Percentiles rank a stretch among this genome's conserved stretches.
phyloP scores from a whole-genome alignment of 1,140 invertebrate species.

The Eciton burchellii region DNA sequence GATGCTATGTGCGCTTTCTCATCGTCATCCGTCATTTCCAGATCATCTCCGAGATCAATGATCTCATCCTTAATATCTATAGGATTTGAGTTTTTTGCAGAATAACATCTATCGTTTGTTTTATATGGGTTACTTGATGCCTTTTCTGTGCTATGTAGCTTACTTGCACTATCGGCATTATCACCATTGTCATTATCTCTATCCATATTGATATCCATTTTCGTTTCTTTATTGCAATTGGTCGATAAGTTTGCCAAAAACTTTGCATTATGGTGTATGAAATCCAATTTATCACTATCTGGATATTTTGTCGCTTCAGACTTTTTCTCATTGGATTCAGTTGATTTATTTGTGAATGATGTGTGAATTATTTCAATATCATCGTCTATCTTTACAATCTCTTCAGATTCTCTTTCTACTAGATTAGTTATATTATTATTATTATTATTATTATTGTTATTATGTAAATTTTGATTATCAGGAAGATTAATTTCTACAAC shows the following conservation, averaged over 20 bases:
- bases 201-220: background rate
- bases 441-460: background rate
- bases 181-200: background rate
- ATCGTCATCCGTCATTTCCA: constrained; percentile 57
- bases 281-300: background rate
- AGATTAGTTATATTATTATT: background rate
- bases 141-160: background rate
- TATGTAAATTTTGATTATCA: background rate
- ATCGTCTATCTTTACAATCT: constrained; percentile 40
- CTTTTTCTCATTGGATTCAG: too few species aligned
- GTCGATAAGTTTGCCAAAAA: background rate
- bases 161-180: background rate
- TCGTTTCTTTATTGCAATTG: background rate
- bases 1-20: constrained; percentile 1
- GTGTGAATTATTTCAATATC: constrained; percentile 67
- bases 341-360: background rate
- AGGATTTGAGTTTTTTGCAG: background rate
- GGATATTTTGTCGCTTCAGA: too few species aligned
- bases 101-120: background rate
- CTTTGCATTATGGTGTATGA: background rate
- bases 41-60: constrained; percentile 44
- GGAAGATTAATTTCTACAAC: constrained; percentile 11
- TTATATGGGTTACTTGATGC: background rate
- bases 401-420: background rate
- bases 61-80: background rate